Evolutionary conservation across 1,140 invertebrate genomes (phyloP).

Genomic region (Dryas iulia): DNA sequence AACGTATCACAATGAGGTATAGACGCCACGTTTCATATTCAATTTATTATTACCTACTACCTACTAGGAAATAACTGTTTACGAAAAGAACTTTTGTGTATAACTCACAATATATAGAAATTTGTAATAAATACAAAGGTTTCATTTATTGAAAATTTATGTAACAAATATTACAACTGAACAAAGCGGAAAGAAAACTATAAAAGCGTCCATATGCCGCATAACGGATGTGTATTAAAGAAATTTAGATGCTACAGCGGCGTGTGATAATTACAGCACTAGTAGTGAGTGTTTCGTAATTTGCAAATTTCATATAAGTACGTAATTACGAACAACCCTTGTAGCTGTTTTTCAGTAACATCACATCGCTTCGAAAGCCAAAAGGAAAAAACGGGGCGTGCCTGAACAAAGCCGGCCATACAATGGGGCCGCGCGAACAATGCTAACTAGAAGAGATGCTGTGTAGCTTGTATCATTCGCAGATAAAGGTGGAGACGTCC

Average conservation of each 20-base stretch:
- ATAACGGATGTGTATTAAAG: not conserved
- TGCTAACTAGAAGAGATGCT: constrained; percentile 71
- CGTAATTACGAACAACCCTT: constrained; percentile 56
- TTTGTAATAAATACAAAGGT: too few species aligned
- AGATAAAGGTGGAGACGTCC: constrained; percentile 56
- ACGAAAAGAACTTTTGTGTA: not conserved
- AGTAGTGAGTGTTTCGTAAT: not conserved
- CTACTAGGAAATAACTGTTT: not conserved
- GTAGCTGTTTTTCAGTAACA: constrained; percentile 56
- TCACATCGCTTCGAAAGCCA: constrained; percentile 57
- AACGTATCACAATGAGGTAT: constrained; percentile 21
- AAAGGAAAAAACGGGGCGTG: constrained; percentile 75
- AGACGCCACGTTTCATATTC: constrained; percentile 25
- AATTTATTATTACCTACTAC: constrained; percentile 11
- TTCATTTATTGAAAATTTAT: too few species aligned
- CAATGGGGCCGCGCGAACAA: constrained; percentile 69
- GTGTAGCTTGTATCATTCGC: constrained; percentile 64
- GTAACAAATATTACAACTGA: too few species aligned
- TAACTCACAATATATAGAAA: too few species aligned
- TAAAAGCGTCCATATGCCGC: not conserved
- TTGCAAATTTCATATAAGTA: constrained; percentile 31
- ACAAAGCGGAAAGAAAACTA: not conserved
- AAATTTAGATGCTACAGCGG: not conserved
- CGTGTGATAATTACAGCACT: constrained; percentile 8
- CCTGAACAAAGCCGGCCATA: constrained; percentile 65